These are phyloP conservation scores for Condylura cristata DNA, from an alignment of 2,113 vertebrate genomes.

Conservation along the genomic window DNA sequence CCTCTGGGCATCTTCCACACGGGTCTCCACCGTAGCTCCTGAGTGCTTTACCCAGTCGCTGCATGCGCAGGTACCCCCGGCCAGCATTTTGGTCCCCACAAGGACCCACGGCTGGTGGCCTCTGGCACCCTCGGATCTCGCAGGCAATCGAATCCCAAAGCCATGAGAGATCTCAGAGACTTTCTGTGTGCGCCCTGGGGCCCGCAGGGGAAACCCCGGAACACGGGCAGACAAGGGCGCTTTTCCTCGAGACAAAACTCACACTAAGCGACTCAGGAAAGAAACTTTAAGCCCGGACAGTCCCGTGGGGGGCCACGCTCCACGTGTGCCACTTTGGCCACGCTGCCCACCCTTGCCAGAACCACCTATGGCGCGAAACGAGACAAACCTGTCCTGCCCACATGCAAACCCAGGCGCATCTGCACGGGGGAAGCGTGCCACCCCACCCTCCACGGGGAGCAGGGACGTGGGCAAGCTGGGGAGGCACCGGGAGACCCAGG, in stretches of 20 bases:
- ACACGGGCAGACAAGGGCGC: neutral
- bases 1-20: neutral
- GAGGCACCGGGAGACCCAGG: neutral
- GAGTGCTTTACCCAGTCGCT: neutral
- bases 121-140: neutral
- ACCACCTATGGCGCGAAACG: neutral
- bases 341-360: neutral
- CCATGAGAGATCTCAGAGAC: neutral
- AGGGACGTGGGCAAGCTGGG: neutral
- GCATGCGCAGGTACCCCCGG: neutral
- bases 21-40: neutral
- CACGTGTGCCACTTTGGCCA: neutral
- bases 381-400: neutral
- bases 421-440: neutral
- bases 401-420: neutral
- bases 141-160: neutral
- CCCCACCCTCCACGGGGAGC: neutral
- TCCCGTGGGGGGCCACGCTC: no score
- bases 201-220: neutral
- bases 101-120: neutral
- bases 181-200: neutral
- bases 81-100: neutral
- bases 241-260: conserved; percentile 2
- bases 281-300: no score
- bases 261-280: neutral